A percentile compares a stretch with the other conserved stretches of the same genome.
Conservation (phyloP, 1,140 invertebrate species). For the Anastrepha ludens region DNA sequence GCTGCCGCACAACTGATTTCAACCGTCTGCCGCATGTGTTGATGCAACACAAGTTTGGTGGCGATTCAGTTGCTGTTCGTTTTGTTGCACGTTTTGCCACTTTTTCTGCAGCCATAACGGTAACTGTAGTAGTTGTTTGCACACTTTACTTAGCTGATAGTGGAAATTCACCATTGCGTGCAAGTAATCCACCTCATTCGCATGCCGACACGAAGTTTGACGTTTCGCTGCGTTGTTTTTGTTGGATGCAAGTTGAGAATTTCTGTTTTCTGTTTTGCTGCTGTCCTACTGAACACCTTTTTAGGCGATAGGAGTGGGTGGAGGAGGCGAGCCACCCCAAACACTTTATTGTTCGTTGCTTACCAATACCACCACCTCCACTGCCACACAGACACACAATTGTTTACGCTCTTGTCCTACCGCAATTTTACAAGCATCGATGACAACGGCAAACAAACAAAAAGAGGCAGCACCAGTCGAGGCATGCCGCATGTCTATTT, state of each 20-base stretch:
- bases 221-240: not conserved
- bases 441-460: constrained; percentile 44
- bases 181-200: not conserved
- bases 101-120: constrained; percentile 1
- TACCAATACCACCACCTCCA: too few relatives aligned
- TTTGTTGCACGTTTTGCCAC: constrained; percentile 31
- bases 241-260: not conserved
- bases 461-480: not conserved
- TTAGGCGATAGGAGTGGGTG: not conserved
- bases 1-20: constrained; percentile 48
- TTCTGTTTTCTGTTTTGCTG: constrained; percentile 9
- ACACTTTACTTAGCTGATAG: constrained; percentile 8
- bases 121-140: not conserved
- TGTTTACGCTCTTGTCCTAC: constrained; percentile 51
- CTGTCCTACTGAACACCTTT: not conserved
- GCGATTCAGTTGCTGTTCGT: not conserved
- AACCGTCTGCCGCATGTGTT: constrained; percentile 4
- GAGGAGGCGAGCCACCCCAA: not conserved
- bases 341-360: not conserved
- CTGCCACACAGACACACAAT: constrained; percentile 7
- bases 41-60: not conserved
- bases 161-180: constrained; percentile 22
- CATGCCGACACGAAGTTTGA: constrained; percentile 38
- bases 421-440: constrained; percentile 51
- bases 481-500: not conserved